A percentile compares a stretch with the other conserved stretches of the same genome.
These are phyloP conservation scores for Myrmophylax atrothorax DNA, from an alignment of 2,113 vertebrate species.

Conservation along the genomic window DNA sequence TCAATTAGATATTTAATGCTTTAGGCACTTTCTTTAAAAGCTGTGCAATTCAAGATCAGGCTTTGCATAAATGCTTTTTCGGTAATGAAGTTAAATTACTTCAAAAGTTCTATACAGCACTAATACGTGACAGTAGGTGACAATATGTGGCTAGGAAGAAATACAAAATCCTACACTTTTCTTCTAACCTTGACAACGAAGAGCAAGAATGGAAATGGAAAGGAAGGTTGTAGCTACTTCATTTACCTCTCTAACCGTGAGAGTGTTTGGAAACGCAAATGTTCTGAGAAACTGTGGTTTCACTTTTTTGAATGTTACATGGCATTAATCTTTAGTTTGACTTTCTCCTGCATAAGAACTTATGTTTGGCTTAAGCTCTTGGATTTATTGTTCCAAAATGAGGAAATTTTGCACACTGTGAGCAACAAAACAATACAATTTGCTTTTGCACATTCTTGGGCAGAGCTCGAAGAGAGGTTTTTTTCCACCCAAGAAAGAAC, in stretches of 20 bases:
- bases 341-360: neutral
- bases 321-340: neutral
- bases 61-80: neutral
- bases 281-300: neutral
- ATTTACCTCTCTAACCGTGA: neutral
- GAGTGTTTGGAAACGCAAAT: neutral
- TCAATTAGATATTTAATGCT: neutral
- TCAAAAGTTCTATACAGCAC: neutral
- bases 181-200: neutral
- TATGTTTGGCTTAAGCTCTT: neutral
- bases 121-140: neutral
- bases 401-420: neutral
- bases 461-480: neutral
- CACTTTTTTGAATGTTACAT: neutral
- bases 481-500: neutral
- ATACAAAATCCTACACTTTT: neutral
- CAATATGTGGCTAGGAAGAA: neutral
- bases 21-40: neutral
- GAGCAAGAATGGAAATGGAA: neutral
- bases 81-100: neutral
- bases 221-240: neutral
- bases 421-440: neutral
- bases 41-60: neutral
- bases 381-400: neutral
- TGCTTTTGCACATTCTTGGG: neutral